Evolutionary conservation across 37 sponge, comb jelly and placozoan genomes (phyloP).

Genomic region (Axinella damicornis): DNA sequence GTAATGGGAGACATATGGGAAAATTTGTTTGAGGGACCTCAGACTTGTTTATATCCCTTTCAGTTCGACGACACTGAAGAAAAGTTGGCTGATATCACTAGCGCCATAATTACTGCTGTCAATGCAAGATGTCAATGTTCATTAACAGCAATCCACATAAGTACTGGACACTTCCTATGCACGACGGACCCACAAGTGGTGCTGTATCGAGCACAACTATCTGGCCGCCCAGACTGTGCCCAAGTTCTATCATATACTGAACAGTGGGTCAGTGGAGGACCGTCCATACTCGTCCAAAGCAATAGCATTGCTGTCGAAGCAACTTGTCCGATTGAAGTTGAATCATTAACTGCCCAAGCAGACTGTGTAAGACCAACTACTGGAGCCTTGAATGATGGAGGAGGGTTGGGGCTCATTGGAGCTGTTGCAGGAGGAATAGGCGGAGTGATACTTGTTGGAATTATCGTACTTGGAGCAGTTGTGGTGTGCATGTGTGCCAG

Average conservation of each 20-base stretch:
- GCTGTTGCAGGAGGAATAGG: too few relatives aligned
- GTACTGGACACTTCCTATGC: not conserved
- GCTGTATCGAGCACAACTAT: constrained; percentile 3
- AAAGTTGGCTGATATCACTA: not conserved
- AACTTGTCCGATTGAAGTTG: not conserved
- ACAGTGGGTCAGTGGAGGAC: constrained; percentile 3
- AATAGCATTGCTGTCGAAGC: not conserved
- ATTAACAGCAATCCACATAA: constrained; percentile 10
- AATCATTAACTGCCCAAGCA: not conserved
- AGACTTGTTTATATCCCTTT: not conserved
- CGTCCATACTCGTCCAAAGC: not conserved
- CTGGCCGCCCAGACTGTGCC: not conserved
- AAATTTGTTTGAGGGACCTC: too few relatives aligned
- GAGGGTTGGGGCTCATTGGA: too few relatives aligned
- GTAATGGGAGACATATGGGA: not conserved
- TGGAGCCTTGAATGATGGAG: too few relatives aligned
- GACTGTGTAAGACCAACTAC: too few relatives aligned
- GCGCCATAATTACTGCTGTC: not conserved
- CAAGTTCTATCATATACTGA: not conserved
- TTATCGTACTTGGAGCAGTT: too few relatives aligned
- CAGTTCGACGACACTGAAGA: not conserved
- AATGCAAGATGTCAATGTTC: constrained; percentile 1
- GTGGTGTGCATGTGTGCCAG: too few relatives aligned
- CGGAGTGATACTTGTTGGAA: too few relatives aligned
- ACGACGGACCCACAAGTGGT: not conserved